phyloP scores from a whole-genome alignment of 2,888 invertebrate genomes.

The Enchytraeus crypticus region DNA sequence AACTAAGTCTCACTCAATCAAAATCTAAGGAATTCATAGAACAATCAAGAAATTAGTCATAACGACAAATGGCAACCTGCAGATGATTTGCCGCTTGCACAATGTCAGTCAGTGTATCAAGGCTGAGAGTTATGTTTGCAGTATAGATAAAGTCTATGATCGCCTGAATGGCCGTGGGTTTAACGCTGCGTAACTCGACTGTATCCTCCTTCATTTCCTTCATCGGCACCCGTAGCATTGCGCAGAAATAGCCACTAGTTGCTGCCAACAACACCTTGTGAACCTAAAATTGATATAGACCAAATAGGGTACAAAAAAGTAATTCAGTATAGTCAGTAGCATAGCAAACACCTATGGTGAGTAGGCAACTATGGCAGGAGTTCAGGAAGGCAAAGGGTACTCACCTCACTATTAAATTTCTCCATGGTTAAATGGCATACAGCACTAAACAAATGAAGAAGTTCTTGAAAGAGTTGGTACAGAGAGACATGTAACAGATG shows the following conservation, averaged over 20 bases:
- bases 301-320: not conserved
- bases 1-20: no score
- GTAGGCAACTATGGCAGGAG: not conserved
- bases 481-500: no score
- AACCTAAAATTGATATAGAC: slow-evolving; percentile 31
- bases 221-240: slow-evolving; percentile 46
- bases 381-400: no score
- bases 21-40: no score
- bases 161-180: slow-evolving; percentile 34
- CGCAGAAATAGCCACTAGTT: slow-evolving; percentile 46
- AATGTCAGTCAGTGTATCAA: slow-evolving; percentile 43
- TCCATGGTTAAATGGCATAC: no score
- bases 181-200: slow-evolving; percentile 43
- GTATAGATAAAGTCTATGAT: slow-evolving; percentile 46
- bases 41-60: no score
- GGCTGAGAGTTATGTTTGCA: slow-evolving; percentile 38
- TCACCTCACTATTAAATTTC: no score
- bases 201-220: slow-evolving; percentile 43
- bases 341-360: not conserved
- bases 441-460: no score
- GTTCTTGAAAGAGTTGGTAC: no score
- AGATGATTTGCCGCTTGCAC: slow-evolving; percentile 45
- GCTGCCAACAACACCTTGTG: slow-evolving; percentile 45
- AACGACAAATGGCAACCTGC: slow-evolving; percentile 35
- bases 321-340: not conserved